Evolutionary conservation across 2,888 invertebrate genomes (phyloP), one percentile per base, ranked within the genome.

Genomic region (Chloroclystis v-ata): DNA sequence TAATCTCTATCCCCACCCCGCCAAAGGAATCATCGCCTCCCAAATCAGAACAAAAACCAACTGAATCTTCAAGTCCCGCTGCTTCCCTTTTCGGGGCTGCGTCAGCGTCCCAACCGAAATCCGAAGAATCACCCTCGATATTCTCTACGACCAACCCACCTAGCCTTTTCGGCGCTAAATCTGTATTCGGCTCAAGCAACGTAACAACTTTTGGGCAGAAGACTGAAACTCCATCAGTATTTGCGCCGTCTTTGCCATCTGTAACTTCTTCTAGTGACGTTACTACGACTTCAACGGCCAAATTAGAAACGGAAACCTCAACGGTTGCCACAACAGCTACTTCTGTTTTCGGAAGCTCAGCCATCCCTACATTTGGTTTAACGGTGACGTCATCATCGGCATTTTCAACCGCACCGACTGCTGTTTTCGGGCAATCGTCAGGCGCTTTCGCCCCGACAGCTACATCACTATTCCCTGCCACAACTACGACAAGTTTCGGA

Each of bases 71-170:
- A 43, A 49, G 60, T 26, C 40, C 63, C 1, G 57, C 71, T 0
- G 61, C 78, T 1, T 70, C 75, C 29, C 55, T 82, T 45, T 82
- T 82, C 44, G 72, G 73, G 29, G 59, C 69, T 12, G 66, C 71
- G 11, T 60, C 65, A 11, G 62, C 63, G 4, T 59, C 71, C 13
- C 64, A 63, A 49, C 46, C 66, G 25, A 60, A 54, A 38, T 48
- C 62, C 5, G 48, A 51, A 25, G 56, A 58, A 43, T 48, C 58
- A 45, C 51, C 60, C 54, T 47, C 57, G 30, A 49, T 55, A 44
- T 50, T 57, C 32, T 43, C 54, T 39, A 35, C 51, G 37, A 29
- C 59, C 3, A 59, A 59, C 26, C 29, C 56, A 10, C 44, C 51
- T 7, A 14, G 50, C 26, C 46, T 43, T 16, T 53, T 40, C 11